Evolutionary conservation across 30 jellyfish, hydroid and myxozoan species (phyloP), one percentile per base, ranked within the genome.

Genomic region (Chironex yamaguchii): DNA sequence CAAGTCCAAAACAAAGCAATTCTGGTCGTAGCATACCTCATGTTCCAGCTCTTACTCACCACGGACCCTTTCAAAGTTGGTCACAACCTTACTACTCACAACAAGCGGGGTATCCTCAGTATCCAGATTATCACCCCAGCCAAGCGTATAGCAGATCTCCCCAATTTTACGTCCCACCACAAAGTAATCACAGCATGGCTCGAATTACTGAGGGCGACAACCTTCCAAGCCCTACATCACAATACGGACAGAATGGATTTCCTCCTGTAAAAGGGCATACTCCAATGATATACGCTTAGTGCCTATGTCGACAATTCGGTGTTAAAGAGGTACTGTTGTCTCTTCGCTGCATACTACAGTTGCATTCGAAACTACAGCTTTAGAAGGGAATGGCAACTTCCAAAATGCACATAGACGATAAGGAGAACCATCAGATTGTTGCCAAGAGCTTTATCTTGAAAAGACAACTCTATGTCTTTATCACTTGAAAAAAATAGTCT

Each of bases 61-160:
- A 95, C 53, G 96, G 97, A 1, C 94, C 99, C 20, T 95, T 81
- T 36, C 99, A 95, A 50, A 85, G 92, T 26, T 95, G 99, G 99
- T 36, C 81, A 11, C 99, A 89, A 49, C 89, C 92, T 50, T 95
- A 89, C 68, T 87, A 85, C 81, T 76, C 97, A 36, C 99, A 90
- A 53, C 89, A 91, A 31, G 73, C 92, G 32, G 81, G 90, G 11
- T 86, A 71, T 36, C 76, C 98, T 22, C 97, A 96, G 26, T 95
- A 90, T 66, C 97, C 97, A 13, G 98, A 95, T 48, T 95, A 95
- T 52, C 97, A 76, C 86, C 22, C 71, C 0, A 13, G 85, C 11
- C 96, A 86, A 71, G 84, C 96, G 20, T 86, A 86, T 22, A 49
- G 89, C 3, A 67, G 96, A 27, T 78, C 65, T 30, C 31, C 90